These are phyloP conservation scores for Eubucco bourcierii DNA, from an alignment of 2,113 vertebrate genomes.

Conservation along the genomic window DNA sequence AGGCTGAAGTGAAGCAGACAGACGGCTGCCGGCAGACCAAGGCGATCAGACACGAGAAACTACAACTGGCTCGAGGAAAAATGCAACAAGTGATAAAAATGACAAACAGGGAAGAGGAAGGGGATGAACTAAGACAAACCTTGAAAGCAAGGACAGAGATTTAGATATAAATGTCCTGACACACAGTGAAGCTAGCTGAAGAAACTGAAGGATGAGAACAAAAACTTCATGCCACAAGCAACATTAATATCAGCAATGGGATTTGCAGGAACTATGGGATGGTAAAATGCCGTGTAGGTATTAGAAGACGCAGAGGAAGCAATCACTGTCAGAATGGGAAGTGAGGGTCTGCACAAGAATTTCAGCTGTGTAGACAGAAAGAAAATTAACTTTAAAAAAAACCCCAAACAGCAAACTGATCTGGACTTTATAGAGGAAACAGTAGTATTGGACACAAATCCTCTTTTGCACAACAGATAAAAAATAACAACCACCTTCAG, in stretches of 20 bases:
- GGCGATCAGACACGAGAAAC: background rate
- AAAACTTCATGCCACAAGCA: background rate
- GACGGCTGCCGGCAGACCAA: background rate
- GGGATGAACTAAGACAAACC: background rate
- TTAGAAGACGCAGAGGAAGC: constrained; percentile 3
- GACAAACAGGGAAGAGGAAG: background rate
- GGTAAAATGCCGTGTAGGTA: background rate
- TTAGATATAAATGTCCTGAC: background rate
- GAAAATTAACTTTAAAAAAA: background rate
- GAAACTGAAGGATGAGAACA: background rate
- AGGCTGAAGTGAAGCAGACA: background rate
- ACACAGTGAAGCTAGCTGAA: background rate
- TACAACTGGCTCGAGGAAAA: background rate
- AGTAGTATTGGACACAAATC: background rate
- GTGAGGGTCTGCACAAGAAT: constrained; percentile 2
- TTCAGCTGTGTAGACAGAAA: constrained; percentile 45
- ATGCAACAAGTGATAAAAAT: background rate
- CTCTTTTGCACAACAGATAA: background rate
- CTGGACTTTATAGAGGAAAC: background rate
- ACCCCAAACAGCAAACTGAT: background rate
- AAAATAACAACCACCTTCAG: background rate
- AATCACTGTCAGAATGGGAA: background rate
- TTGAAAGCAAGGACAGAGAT: constrained; percentile 10
- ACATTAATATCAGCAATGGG: background rate
- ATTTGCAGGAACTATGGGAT: background rate